These are phyloP conservation scores for Orchestia grillus DNA, from an alignment of 1,140 invertebrate genomes.

Conservation along the genomic window DNA sequence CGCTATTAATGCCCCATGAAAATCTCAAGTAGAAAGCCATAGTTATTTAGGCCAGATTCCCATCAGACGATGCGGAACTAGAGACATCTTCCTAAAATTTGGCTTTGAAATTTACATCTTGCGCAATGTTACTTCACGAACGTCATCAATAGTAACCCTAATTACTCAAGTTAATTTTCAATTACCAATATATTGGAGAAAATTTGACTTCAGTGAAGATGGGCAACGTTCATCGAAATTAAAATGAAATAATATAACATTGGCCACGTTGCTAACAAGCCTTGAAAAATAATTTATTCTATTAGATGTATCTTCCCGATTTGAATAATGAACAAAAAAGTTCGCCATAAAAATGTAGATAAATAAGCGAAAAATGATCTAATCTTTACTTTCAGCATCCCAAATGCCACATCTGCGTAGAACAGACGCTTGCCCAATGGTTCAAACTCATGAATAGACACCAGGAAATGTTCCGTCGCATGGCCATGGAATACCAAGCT, in stretches of 20 bases:
- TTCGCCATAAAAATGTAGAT: too few relatives aligned
- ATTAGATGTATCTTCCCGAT: too few relatives aligned
- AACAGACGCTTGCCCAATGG: background rate
- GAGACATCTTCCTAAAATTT: background rate
- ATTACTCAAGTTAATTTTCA: background rate
- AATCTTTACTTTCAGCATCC: background rate
- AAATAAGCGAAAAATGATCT: background rate
- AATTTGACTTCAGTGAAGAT: background rate
- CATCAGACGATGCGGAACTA: background rate
- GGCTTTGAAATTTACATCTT: background rate
- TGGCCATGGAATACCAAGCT: background rate
- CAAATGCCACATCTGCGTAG: background rate
- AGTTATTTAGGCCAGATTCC: background rate
- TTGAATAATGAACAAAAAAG: too few relatives aligned
- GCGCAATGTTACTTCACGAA: background rate
- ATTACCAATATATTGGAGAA: background rate
- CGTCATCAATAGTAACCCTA: background rate
- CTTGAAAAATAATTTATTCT: too few relatives aligned
- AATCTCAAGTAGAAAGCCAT: too few relatives aligned
- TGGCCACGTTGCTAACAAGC: background rate
- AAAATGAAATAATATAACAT: background rate
- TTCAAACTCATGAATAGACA: background rate
- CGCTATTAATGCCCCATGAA: background rate
- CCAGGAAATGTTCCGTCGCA: background rate
- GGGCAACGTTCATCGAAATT: too few relatives aligned